Percentiles rank a stretch among this genome's conserved stretches.
Evolutionary conservation across 1,140 invertebrate genomes (phyloP).

Genomic region (Drosophila nebulosa): DNA sequence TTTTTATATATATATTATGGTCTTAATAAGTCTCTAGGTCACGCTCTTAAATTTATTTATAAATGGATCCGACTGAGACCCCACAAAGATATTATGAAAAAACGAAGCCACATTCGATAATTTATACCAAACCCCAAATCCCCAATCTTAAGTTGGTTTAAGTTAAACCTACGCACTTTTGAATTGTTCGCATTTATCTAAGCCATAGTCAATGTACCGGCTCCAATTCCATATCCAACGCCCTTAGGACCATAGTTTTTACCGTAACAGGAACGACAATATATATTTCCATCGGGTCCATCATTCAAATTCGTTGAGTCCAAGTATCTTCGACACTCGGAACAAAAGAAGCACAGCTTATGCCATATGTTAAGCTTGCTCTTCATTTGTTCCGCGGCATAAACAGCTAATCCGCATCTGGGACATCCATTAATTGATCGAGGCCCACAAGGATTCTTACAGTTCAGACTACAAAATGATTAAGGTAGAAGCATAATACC

Average conservation of each 20-base stretch:
- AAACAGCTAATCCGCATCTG: slow-evolving; percentile 93
- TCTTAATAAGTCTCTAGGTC: not conserved
- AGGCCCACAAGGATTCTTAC: slow-evolving; percentile 31
- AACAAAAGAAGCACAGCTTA: slow-evolving; percentile 96
- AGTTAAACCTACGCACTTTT: not conserved
- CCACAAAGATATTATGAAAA: not conserved
- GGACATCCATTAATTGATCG: slow-evolving; percentile 85
- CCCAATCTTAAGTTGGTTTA: too few species aligned
- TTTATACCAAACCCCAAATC: too few species aligned
- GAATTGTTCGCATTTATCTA: not conserved
- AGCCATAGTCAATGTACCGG: slow-evolving; percentile 90
- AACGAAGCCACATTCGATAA: not conserved
- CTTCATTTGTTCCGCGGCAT: slow-evolving; percentile 96
- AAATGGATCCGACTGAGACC: not conserved
- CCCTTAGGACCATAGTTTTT: slow-evolving; percentile 96
- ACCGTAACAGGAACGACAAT: slow-evolving; percentile 96
- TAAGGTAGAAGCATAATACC: not conserved
- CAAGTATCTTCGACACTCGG: slow-evolving; percentile 94
- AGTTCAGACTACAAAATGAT: slow-evolving; percentile 23
- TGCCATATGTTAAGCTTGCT: slow-evolving; percentile 96
- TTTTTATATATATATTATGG: not conserved
- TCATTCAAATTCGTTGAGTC: slow-evolving; percentile 96
- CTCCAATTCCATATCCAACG: slow-evolving; percentile 93
- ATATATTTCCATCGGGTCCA: slow-evolving; percentile 95
- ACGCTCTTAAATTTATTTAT: not conserved